Conservation (phyloP, 2,888 invertebrate species). For the Platycnemis pennipes region DNA sequence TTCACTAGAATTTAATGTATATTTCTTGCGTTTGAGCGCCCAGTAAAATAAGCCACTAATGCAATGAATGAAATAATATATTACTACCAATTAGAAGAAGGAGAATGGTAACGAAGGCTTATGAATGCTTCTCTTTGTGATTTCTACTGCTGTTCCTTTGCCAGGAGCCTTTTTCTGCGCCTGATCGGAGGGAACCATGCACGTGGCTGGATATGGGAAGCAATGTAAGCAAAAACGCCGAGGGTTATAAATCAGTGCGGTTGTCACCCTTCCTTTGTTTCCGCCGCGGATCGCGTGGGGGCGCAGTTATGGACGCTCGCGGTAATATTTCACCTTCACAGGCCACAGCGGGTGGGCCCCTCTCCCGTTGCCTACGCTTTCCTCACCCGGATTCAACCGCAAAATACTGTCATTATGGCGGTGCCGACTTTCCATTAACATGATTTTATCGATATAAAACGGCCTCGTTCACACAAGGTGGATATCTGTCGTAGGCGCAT, state of each 20-base stretch:
- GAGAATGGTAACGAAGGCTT: too few relatives aligned
- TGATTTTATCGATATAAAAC: neutral
- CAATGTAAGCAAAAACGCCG: neutral
- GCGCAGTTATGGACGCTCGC: neutral
- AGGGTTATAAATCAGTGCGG: neutral
- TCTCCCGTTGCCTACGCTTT: neutral
- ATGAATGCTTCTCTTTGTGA: too few relatives aligned
- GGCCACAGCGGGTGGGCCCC: neutral
- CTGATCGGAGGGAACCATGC: neutral
- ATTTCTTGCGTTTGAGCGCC: too few relatives aligned
- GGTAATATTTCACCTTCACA: neutral
- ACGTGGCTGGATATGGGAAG: neutral
- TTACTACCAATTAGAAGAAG: too few relatives aligned
- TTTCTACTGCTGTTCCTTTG: neutral
- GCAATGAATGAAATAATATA: too few relatives aligned
- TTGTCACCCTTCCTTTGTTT: neutral
- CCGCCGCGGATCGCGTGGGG: neutral
- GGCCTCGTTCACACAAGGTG: neutral
- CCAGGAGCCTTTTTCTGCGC: neutral
- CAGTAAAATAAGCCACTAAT: too few relatives aligned
- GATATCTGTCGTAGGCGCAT: neutral
- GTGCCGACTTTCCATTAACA: neutral
- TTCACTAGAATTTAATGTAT: too few relatives aligned
- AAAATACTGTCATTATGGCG: neutral
- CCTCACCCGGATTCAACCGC: neutral